phyloP scores from a whole-genome alignment of 2,113 vertebrate genomes.

The Tachysurus fulvidraco region DNA sequence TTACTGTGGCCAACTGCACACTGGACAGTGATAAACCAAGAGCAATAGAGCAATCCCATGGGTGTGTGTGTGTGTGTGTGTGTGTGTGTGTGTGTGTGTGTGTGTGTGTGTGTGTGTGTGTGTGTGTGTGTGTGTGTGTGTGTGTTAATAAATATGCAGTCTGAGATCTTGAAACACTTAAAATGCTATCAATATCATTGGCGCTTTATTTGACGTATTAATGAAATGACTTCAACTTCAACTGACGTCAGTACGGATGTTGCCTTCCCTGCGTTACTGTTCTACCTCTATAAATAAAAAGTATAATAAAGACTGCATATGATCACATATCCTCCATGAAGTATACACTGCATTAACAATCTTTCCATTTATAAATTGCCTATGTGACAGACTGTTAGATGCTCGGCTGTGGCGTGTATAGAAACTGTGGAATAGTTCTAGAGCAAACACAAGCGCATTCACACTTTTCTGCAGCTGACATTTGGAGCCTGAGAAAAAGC shows the following conservation, averaged over 20 bases:
- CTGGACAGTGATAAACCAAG: conserved; percentile 65
- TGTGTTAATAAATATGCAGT: conserved; percentile 38
- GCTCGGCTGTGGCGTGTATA: conserved; percentile 19
- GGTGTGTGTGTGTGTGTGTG: conserved; percentile 29
- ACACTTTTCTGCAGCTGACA: conserved; percentile 79
- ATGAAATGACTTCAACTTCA: not conserved
- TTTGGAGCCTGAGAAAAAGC: conserved; percentile 82
- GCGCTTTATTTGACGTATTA: conserved; percentile 17
- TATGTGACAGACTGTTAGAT: conserved; percentile 22
- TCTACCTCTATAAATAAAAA: not conserved
- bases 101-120: conserved; percentile 28
- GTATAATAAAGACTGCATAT: not conserved
- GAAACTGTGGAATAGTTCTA: conserved; percentile 31
- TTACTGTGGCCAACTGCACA: conserved; percentile 67
- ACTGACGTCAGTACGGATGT: not conserved
- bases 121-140: conserved; percentile 17
- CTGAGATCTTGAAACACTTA: conserved; percentile 13
- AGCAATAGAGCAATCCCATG: conserved; percentile 53
- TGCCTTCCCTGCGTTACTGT: not conserved
- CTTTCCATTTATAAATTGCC: conserved; percentile 41
- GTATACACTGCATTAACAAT: conserved; percentile 3
- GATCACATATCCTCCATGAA: conserved; percentile 1
- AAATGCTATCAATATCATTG: conserved; percentile 20
- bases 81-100: conserved; percentile 22
- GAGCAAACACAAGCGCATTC: conserved; percentile 52